Evolutionary conservation across 2,113 vertebrate genomes (phyloP), one percentile per base, ranked within the genome.

Genomic region (Corydoras maculifer): DNA sequence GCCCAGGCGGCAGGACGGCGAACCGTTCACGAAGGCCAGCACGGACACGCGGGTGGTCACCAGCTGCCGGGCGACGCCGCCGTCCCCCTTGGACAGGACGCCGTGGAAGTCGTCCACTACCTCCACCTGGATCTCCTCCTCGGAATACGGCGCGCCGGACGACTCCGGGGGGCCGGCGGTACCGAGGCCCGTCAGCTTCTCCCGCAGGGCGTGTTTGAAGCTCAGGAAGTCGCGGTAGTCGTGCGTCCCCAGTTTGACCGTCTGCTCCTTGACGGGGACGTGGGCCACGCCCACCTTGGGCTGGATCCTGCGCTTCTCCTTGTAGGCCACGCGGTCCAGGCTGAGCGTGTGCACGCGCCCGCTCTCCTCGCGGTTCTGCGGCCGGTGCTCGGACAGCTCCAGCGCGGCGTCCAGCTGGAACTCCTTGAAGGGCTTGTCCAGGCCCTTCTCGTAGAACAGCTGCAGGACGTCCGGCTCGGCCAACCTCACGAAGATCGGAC

Each of bases 221-320:
- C 92, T 93, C 67, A 90, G 87, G 74, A 93, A 95, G 68, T 94
- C 93, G 43, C 87, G 82, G 9, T 94, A 95, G 74, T 87, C 83
- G 55, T 86, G 88, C 65, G 93, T 94, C 30, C 92, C 93, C 54
- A 95, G 87, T 51, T 95, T 94, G 48, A 94, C 88, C 51, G 93
- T 82, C 73, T 94, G 92, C 25, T 94, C 92, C 75, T 85, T 87
- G 62, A 91, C 86, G 1, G 90, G 92, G 10, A 79, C 70, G 70
- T 93, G 93, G 43, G 89, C 84, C 68, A 94, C 87, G 1, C 89
- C 83, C 8, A 88, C 89, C 55, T 93, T 94, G 43, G 93, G 90
- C 75, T 94, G 93, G 68, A 94, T 93, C 60, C 92, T 93, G 82
- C 87, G 91, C 78, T 91, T 94, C 76, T 95, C 93, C 69, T 87